Conservation (phyloP, 1,140 invertebrate species). For the Camponotus pennsylvanicus region DNA sequence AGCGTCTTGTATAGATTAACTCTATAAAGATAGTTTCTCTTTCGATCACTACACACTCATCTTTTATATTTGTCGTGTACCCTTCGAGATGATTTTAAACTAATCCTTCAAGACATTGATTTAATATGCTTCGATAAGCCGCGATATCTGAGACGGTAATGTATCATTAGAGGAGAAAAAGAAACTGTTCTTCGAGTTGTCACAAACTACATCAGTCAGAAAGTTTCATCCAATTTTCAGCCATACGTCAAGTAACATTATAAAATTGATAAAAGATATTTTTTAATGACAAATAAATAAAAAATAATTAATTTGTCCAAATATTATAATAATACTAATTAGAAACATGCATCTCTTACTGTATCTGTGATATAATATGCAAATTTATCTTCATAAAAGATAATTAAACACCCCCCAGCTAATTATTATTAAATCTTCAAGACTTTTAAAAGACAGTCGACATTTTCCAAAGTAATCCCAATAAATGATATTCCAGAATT, state of each 20-base stretch:
- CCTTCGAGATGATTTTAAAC: not conserved
- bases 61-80: not conserved
- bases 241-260: not conserved
- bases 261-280: too few relatives aligned
- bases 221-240: not conserved
- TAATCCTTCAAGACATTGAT: slow-evolving; percentile 48
- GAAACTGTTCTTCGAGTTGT: not conserved
- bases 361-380: not conserved
- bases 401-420: too few relatives aligned
- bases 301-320: not conserved
- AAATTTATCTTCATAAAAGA: too few relatives aligned
- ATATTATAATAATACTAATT: not conserved
- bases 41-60: not conserved
- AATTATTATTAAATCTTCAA: too few relatives aligned
- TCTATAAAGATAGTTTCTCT: not conserved
- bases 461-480: too few relatives aligned
- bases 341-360: not conserved
- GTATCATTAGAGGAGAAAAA: slow-evolving; percentile 5
- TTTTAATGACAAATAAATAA: not conserved
- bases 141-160: slow-evolving; percentile 38
- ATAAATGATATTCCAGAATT: too few relatives aligned
- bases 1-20: not conserved
- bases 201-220: not conserved
- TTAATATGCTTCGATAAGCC: slow-evolving; percentile 40
- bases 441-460: too few relatives aligned